Evolutionary conservation across 2,113 vertebrate species (phyloP), one percentile per base, ranked within the genome.

Genomic region (Ondatra zibethicus): DNA sequence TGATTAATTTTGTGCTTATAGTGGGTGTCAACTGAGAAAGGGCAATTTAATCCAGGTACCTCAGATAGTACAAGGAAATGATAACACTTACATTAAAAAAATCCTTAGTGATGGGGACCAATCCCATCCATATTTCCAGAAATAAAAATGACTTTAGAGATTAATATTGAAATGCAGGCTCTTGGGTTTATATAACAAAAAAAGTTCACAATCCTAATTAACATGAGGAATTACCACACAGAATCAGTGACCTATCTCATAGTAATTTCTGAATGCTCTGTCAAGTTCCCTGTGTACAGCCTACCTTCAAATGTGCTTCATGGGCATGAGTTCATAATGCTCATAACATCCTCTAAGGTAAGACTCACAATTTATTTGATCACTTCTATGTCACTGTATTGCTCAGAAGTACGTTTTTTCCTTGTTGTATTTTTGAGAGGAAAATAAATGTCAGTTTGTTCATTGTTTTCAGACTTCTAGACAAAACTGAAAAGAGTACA

Each of bases 391-490:
- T 31, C 25, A 33, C 36, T 36, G 7, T 6, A 14, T 82, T 16
- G 1, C 29, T 47, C 52, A 47, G 1, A 52, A 73, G 6, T 23
- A 76, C 16, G 63, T 5, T 23, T 68, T 96, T 95, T 68, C 5
- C 66, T 36, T 7, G 33, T 82, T 13, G 92, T 77, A 45, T 75
- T 91, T 95, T 77, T 85, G 36, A 89, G 21, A 75, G 13, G 45
- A 81, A 11, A 25, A 61, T 73, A 89, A 82, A 55, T 84, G 5
- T 23, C 82, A 81, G 29, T 87, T 93, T 91, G 47, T 39, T 36
- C 75, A 14, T 89, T 92, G 89, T 87, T 95, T 72, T 82, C 3
- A 87, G n/a, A 77, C 25, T 92, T 89, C 73, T 8, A 68, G 19
- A n/a, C 13, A 93, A 93, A 92, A 42, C 36, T 31, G 90, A 88